Evolutionary conservation across 2,113 vertebrate species (phyloP), one percentile per base, ranked within the genome.

Genomic region (Lepisosteus oculatus): DNA sequence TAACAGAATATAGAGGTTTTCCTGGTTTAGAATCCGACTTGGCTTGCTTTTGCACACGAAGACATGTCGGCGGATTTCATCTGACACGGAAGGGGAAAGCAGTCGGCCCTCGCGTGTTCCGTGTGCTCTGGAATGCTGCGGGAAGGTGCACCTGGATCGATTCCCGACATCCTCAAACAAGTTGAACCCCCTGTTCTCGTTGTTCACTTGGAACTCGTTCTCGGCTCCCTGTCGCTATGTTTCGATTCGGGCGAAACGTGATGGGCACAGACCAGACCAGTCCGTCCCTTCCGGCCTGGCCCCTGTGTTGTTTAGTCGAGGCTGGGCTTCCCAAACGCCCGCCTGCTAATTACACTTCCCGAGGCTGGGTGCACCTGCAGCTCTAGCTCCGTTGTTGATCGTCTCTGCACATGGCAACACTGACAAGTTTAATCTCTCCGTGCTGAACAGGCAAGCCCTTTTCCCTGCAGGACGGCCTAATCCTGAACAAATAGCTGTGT

Each of bases 361-460:
- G 80, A 65, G 61, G 41, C 0, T 55, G 8, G 56, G 80, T 75
- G 84, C 76, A 85, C 85, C 84, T 86, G 85, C 82, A 86, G 69
- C 73, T 74, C 77, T 70, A 71, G 65, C 76, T 79, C 78, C 69
- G 55, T 79, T 84, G 75, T 81, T 76, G 77, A 72, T 59, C 55
- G 17, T 57, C 78, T 78, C 62, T 80, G 75, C 66, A 80, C 64
- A 11, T 76, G 69, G 77, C 74, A 74, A 12, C 71, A 5, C 43
- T 77, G 69, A 64, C 66, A 78, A 76, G 72, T 66, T 71, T 7
- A 59, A 81, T 67, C 68, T 70, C 77, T 81, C 71, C 71, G 61
- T 72, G 74, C 80, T 75, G 14, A 83, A 51, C 77, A 55, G 78
- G 78, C 67, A 44, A 45, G 69, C 43, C 9, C 59, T 72, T 82